Conservation (phyloP, 2,113 vertebrate genomes). For the Quiscalus mexicanus region DNA sequence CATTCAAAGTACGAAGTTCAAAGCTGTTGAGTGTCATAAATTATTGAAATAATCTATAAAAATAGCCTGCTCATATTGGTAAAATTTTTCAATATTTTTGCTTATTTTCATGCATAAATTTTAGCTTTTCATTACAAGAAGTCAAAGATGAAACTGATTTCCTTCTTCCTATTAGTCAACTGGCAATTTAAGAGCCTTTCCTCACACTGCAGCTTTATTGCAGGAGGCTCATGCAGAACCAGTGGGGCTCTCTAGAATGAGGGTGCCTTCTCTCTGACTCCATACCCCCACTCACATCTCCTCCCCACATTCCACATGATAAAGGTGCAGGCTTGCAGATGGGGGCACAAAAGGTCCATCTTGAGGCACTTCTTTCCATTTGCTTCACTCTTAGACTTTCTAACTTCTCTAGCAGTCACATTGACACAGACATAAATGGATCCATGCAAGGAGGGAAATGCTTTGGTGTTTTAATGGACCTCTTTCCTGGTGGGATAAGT, state of each 20-base stretch:
- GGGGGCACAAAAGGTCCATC: neutral
- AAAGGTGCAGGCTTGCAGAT: neutral
- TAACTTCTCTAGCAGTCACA: fast-evolving
- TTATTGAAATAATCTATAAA: neutral
- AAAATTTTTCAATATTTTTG: neutral
- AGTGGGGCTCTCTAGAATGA: neutral
- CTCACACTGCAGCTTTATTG: neutral
- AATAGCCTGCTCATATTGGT: neutral
- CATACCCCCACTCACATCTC: too few species aligned
- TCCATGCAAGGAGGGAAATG: neutral
- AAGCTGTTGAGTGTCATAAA: neutral
- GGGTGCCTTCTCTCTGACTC: neutral
- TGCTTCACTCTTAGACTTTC: neutral
- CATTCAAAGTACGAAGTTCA: neutral
- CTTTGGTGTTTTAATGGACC: neutral
- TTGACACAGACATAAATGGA: neutral
- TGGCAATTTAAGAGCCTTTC: neutral
- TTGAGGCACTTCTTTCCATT: neutral
- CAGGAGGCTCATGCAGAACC: neutral
- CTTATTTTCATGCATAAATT: neutral
- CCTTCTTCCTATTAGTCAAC: neutral
- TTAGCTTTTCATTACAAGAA: neutral
- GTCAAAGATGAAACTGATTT: neutral
- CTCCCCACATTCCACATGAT: fast-evolving
- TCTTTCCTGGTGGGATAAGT: neutral